A percentile compares a stretch with the other conserved stretches of the same genome.
Conservation (phyloP, 2,113 vertebrate genomes). For the Corvus cornix region DNA sequence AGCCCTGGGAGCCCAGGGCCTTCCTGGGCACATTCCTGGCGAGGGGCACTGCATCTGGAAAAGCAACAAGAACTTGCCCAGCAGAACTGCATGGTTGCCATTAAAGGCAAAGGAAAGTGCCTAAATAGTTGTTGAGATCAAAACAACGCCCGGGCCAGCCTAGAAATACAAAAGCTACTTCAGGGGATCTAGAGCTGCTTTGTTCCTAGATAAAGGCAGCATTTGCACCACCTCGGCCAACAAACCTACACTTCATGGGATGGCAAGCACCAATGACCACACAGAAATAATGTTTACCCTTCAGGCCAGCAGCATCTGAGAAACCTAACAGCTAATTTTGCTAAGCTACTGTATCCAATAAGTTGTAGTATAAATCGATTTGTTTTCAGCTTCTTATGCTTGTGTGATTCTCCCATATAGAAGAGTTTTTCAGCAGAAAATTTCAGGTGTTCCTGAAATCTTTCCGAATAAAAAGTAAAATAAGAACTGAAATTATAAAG, state of each 20-base stretch:
- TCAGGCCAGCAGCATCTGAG: background rate
- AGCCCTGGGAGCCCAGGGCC: background rate
- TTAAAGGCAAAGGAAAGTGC: background rate
- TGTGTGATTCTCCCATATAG: background rate
- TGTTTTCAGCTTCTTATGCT: background rate
- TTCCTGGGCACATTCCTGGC: background rate
- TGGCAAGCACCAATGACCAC: background rate
- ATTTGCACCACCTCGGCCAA: background rate
- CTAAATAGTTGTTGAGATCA: background rate
- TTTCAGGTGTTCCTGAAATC: background rate
- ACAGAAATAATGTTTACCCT: background rate
- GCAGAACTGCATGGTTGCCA: background rate
- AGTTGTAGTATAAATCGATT: background rate
- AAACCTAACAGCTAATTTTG: background rate
- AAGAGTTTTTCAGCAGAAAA: background rate
- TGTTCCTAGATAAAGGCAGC: background rate
- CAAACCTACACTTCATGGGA: background rate
- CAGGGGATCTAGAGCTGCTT: background rate
- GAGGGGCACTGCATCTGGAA: background rate
- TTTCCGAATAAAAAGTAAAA: background rate
- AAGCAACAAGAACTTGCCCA: background rate
- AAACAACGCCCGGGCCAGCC: background rate
- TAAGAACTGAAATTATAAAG: background rate
- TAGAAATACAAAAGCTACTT: background rate
- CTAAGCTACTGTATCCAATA: background rate